Evolutionary conservation across 1,140 invertebrate species (phyloP), one percentile per base, ranked within the genome.

Genomic region (Megalonaias nervosa): DNA sequence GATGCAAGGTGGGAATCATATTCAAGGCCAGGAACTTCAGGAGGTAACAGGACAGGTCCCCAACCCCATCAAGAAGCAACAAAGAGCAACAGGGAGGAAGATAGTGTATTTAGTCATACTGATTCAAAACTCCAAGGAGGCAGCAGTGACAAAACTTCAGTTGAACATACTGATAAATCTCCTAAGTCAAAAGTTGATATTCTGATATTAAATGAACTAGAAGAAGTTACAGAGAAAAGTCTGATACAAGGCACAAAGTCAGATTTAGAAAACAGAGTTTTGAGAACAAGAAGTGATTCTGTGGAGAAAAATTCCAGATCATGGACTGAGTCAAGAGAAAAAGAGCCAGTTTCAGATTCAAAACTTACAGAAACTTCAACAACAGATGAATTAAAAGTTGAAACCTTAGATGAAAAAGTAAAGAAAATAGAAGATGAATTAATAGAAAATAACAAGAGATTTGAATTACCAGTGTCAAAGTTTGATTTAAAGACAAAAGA

Each of bases 1-100:
- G 82, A 76, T 38, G 58, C 75, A 14, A 74, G 71, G 31, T 84
- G 82, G 84, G 82, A 82, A 38, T 80, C 81, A 12, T 84, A 82
- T 69, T 82, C 81, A 16, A 59, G 82, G n/a, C 80, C 80, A 15
- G 74, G 74, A 38, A 81, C 81, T 9, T 75, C 80, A 16, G 26
- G 19, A 2, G 67, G 11, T 62, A 19, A 62, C 19, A 62, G 19
- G 12, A n/a, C 59, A 38, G 26, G 19, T n/a, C 56, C 31, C 31
- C 55, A 31, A 16, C n/a, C 31, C 57, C 55, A 71, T 66, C 57
- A 75, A 62, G 23, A 65, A 56, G 23, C 57, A 1, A 48, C 56
- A 23, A 62, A n/a, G 21, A 62, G 19, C 19, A n/a, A n/a, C 4
- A 19, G 60, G 19, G 60, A 23, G 19, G 13, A 23, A 62, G 21